A percentile compares a stretch with the other conserved stretches of the same genome.
Conservation (phyloP, 30 jellyfish, hydroid and myxozoan genomes). For the Clytia hemisphaerica region DNA sequence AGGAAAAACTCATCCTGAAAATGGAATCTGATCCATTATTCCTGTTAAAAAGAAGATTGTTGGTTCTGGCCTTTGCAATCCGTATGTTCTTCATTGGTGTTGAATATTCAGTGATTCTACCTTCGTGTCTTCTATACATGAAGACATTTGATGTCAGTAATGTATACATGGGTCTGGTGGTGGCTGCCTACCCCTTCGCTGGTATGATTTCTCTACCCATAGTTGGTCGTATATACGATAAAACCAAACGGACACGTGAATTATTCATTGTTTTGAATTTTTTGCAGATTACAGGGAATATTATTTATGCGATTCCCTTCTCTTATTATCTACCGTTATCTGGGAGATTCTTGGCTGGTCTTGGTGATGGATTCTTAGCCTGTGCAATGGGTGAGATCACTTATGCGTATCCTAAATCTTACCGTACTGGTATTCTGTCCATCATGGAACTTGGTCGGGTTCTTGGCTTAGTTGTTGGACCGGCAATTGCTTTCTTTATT, state of each 20-base stretch:
- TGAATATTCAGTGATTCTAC: constrained; percentile 42
- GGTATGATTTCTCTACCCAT: constrained; percentile 37
- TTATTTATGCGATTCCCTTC: constrained; percentile 24
- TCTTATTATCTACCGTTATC: constrained; percentile 19
- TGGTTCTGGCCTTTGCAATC: constrained; percentile 19
- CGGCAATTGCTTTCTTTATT: constrained; percentile 19
- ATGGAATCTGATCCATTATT: constrained; percentile 37
- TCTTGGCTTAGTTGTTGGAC: constrained; percentile 37
- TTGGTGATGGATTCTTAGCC: constrained; percentile 40
- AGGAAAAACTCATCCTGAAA: no score
- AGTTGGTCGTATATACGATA: constrained; percentile 26
- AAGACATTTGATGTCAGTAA: constrained; percentile 18
- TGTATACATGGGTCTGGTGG: constrained; percentile 33
- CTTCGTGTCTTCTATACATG: constrained; percentile 14
- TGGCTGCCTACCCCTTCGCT: constrained; percentile 35
- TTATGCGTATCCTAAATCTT: constrained; percentile 7
- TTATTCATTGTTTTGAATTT: constrained; percentile 18
- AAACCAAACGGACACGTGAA: constrained; percentile 31
- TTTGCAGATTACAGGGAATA: constrained; percentile 25
- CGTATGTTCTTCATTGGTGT: constrained; percentile 39
- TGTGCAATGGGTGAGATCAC: constrained; percentile 33
- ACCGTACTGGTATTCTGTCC: constrained; percentile 26
- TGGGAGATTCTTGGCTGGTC: constrained; percentile 42
- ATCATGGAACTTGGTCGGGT: constrained; percentile 45
- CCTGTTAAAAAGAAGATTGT: neutral